Percentiles rank a stretch among this genome's conserved stretches.
Conservation (phyloP, 2,113 vertebrate species). For the Nothocercus julius region DNA sequence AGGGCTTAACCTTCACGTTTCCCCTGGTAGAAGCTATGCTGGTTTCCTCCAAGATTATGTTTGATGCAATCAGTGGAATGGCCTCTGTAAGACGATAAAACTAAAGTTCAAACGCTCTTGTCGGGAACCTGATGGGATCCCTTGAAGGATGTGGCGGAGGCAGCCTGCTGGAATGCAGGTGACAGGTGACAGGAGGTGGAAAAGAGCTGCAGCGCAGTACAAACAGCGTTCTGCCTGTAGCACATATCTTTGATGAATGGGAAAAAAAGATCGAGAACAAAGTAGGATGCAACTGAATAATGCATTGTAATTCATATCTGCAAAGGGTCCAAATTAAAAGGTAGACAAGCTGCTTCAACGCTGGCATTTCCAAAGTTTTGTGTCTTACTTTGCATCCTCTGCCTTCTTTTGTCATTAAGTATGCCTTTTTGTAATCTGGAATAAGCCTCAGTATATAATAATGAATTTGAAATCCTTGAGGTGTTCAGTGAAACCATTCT, state of each 20-base stretch:
- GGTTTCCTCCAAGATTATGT: not conserved
- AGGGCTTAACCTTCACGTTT: not conserved
- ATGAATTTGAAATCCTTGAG: not conserved
- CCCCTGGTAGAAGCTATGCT: not conserved
- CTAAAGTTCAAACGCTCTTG: not conserved
- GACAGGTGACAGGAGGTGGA: not conserved
- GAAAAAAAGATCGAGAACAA: not conserved
- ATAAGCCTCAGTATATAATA: not conserved
- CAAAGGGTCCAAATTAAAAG: not conserved
- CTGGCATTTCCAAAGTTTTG: not conserved
- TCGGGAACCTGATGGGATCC: not conserved
- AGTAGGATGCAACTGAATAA: not conserved
- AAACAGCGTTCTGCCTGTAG: not conserved
- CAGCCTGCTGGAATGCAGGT: not conserved
- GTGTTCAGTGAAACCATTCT: not conserved
- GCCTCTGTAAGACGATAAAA: not conserved
- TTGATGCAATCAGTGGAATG: not conserved
- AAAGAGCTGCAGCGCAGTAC: not conserved
- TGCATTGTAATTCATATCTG: fast-evolving
- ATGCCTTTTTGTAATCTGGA: not conserved
- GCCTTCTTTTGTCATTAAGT: not conserved
- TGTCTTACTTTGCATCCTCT: not conserved
- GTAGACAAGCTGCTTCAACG: not conserved
- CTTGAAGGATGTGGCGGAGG: not conserved
- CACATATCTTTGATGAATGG: not conserved